Base-by-base conservation (phyloP, 2,888 invertebrate genomes). In the Chloroclysta siterata region DNA sequence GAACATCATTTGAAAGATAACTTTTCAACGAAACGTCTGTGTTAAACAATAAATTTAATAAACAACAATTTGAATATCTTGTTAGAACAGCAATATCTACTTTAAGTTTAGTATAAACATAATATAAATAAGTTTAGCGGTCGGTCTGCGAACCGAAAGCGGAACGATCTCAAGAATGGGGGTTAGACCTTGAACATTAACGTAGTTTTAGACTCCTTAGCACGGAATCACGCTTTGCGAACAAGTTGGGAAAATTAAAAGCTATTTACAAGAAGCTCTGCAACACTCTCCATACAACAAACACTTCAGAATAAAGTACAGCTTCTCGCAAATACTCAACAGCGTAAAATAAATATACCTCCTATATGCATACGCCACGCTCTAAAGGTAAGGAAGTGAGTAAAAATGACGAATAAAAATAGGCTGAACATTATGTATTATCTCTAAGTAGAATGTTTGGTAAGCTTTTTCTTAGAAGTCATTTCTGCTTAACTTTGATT, bases 121-220 rank as follows among this genome's bases (percentile, higher is more conserved):
- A 39, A 75, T 76, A 75, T 76, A 79, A 79, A 72, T 74, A 66
- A 71, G 66, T 69, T 68, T 68, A 28, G 64, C 59, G 68, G 69
- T 69, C 64, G 72, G 66, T 65, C 36, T 47, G 51, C 54, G 60
- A 42, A 44, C 50, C 58, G 47, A 56, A 65, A 68, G 70, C 70
- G 71, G 71, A 72, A 74, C 79, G 72, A 77, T 77, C 77, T 76
- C 72, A 60, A 14, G 58, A 52, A 55, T 68, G 60, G 59, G 65
- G 63, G 66, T 48, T 56, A 56, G 70, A 70, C 74, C 74, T 77
- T 77, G 77, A 80, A 83, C 82, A 80, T 80, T 82, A 81, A 82
- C 72, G 68, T 63, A 71, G 66, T 73, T 71, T 70, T 71, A 65
- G 71, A 75, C 75, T 78, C 72, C 72, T 64, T 60, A 59, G 71